Percentiles rank a stretch among this genome's conserved stretches.
Evolutionary conservation across 2,888 invertebrate species (phyloP).

Genomic region (Cremastobaeus sp.): DNA sequence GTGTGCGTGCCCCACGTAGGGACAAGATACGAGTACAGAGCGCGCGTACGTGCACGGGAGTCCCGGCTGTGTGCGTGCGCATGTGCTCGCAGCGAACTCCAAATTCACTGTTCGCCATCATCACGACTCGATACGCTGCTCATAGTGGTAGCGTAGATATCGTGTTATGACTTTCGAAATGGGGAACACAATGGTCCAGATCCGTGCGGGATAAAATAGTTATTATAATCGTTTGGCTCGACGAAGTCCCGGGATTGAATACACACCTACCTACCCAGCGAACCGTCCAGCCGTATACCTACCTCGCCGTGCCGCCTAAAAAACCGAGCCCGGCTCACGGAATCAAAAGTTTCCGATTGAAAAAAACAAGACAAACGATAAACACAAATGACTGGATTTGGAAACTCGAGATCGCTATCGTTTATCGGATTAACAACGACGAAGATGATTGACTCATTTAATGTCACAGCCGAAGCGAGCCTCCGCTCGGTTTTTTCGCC

Average conservation of each 20-base stretch:
- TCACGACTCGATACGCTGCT: constrained; percentile 54
- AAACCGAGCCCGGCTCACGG: constrained; percentile 39
- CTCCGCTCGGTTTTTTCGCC: constrained; percentile 12
- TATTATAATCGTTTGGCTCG: constrained; percentile 77
- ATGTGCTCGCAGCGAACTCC: constrained; percentile 50
- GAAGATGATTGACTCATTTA: constrained; percentile 59
- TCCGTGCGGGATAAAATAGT: constrained; percentile 78
- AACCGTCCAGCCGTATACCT: constrained; percentile 34
- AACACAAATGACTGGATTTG: constrained; percentile 70
- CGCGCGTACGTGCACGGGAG: not conserved
- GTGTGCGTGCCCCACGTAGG: constrained; percentile 58
- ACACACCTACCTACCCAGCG: constrained; percentile 55
- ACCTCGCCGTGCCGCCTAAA: constrained; percentile 42
- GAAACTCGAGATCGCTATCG: constrained; percentile 69
- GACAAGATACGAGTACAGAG: constrained; percentile 15
- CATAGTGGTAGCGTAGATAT: constrained; percentile 70
- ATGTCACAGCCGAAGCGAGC: constrained; percentile 21
- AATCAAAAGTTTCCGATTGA: constrained; percentile 62
- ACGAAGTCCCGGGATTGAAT: constrained; percentile 59
- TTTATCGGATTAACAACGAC: constrained; percentile 57
- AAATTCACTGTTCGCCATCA: constrained; percentile 58
- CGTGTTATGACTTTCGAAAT: constrained; percentile 78
- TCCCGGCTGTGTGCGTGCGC: constrained; percentile 28
- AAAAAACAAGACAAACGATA: constrained; percentile 58
- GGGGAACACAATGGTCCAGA: constrained; percentile 78